Conservation (phyloP, 2,797 vertebrate genomes). For the Myoxocephalus aenaeus region DNA sequence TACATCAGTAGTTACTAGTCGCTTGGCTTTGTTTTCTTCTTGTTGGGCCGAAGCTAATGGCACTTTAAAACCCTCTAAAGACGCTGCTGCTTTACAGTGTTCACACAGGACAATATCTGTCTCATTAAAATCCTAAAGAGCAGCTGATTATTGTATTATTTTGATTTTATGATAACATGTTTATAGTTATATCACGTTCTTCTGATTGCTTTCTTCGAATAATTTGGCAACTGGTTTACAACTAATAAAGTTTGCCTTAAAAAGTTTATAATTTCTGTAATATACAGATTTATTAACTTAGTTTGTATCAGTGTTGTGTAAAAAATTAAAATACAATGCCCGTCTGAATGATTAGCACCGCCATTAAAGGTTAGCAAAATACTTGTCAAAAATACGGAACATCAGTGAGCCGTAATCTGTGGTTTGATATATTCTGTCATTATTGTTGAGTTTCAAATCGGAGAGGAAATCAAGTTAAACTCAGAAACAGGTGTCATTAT, state of each 20-base stretch:
- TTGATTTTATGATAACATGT: constrained; percentile 31
- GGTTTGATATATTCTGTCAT: constrained; percentile 8
- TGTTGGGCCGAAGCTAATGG: constrained; percentile 59
- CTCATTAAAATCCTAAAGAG: constrained; percentile 52
- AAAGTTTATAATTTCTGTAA: constrained; percentile 23
- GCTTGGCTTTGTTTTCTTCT: constrained; percentile 39
- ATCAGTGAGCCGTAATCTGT: background rate
- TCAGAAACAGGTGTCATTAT: constrained; percentile 51
- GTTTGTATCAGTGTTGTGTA: constrained; percentile 36
- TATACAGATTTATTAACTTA: constrained; percentile 40
- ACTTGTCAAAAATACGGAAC: background rate
- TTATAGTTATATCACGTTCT: constrained; percentile 34
- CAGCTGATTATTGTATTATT: constrained; percentile 46
- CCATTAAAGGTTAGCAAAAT: constrained; percentile 6
- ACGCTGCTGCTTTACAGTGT: constrained; percentile 43
- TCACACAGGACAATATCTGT: constrained; percentile 44
- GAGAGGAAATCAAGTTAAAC: constrained; percentile 10
- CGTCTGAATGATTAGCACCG: constrained; percentile 27
- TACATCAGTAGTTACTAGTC: constrained; percentile 40
- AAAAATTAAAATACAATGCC: constrained; percentile 31
- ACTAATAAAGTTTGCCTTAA: constrained; percentile 24
- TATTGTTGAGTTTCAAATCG: constrained; percentile 19
- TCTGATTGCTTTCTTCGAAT: constrained; percentile 52
- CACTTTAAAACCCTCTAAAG: constrained; percentile 63
- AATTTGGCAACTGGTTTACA: constrained; percentile 66